phyloP scores from a whole-genome alignment of 2,797 vertebrate genomes.

The Anguilla pacifica region DNA sequence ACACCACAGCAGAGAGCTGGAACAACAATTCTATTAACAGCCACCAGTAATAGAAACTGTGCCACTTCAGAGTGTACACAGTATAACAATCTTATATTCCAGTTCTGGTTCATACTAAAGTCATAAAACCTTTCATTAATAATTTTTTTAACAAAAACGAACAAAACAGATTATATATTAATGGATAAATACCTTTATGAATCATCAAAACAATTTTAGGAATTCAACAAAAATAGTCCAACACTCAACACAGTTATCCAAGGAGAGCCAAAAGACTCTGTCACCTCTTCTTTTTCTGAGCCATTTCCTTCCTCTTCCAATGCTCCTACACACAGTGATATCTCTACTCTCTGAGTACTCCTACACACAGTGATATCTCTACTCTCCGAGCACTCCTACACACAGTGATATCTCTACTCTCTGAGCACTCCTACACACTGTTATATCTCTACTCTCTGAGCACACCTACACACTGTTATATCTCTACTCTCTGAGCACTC shows the following conservation, averaged over 20 bases:
- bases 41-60: background rate
- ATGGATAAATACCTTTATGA: background rate
- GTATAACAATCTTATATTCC: background rate
- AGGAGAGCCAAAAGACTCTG: background rate
- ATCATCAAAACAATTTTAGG: background rate
- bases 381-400: background rate
- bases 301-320: background rate
- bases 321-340: background rate
- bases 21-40: background rate
- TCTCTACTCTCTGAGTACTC: background rate
- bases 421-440: background rate
- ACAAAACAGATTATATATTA: background rate
- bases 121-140: background rate
- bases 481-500: background rate
- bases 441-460: background rate
- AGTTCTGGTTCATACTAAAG: background rate
- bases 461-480: background rate
- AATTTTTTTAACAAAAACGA: background rate
- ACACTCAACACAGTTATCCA: background rate
- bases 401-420: background rate
- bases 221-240: background rate
- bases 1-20: background rate
- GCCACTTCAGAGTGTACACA: background rate
- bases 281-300: background rate
- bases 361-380: background rate